Evolutionary conservation across 1,140 invertebrate genomes (phyloP), one percentile per base, ranked within the genome.

Genomic region (Aphelinus certus): DNA sequence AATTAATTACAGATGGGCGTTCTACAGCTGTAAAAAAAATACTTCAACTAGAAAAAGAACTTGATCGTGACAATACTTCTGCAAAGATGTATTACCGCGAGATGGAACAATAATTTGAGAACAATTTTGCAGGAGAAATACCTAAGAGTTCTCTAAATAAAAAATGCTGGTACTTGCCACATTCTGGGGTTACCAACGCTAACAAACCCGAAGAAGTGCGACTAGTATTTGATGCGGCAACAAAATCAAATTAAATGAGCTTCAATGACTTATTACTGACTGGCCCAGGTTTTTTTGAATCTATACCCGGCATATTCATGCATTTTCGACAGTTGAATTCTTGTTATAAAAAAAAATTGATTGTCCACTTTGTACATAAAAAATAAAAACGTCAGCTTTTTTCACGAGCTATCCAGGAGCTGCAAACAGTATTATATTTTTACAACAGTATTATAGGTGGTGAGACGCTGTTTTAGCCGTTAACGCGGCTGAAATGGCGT

Each of bases 161-260:
- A 60, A n/a, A 60, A n/a, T 6, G 5, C 10, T 55, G 5, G 53
- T 55, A 55, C 10, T 7, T 55, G 5, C 53, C 53, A 7, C 53
- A 55, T 55, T 60, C 26, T 60, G 58, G 5, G 3, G 58, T 60
- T 1, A 6, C 5, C 5, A 60, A 60, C 42, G 4, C n/a, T 4
- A 60, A 60, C 26, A 60, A 60, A 60, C 58, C 58, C 9, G 58
- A n/a, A 4, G 26, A 42, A 60, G n/a, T 60, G 5, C 58, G 58
- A 60, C 42, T 60, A 60, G 58, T 60, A 7, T 60, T 60, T 42
- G 58, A 60, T 26, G 58, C 58, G 4, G 42, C 58, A n/a, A n/a
- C 58, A 42, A 60, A 60, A 60, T 7, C 58, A 3, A 42, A n/a
- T 60, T 60, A 4, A 60, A 60, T n/a, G 58, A 60, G 3, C 3